phyloP scores from a whole-genome alignment of 2,888 invertebrate genomes.

The Phragmatobia fuliginosa region DNA sequence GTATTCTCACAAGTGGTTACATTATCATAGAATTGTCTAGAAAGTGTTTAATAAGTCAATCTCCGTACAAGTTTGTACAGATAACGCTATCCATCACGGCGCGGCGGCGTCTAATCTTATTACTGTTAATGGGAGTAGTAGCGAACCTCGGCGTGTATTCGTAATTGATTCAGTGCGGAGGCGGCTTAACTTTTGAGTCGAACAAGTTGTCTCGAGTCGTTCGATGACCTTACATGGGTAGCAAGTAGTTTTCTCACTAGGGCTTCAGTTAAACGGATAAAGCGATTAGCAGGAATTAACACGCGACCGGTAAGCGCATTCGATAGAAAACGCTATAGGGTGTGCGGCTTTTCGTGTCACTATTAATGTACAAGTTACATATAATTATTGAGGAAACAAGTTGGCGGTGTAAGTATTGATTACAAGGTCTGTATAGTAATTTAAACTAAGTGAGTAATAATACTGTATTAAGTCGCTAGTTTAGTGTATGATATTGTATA shows the following conservation, averaged over 20 bases:
- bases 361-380: conserved; percentile 50
- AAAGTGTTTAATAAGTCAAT: conserved; percentile 55
- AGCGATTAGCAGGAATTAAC: conserved; percentile 70
- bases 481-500: conserved; percentile 12
- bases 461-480: conserved; percentile 8
- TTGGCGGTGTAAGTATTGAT: conserved; percentile 29
- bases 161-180: conserved; percentile 78
- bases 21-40: conserved; percentile 27
- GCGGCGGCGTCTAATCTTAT: conserved; percentile 73
- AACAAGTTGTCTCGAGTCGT: conserved; percentile 64
- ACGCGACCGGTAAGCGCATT: conserved; percentile 59
- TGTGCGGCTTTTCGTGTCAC: conserved; percentile 59
- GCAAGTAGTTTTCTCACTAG: conserved; percentile 67
- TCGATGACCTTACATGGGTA: conserved; percentile 71
- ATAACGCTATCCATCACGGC: conserved; percentile 65
- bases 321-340: conserved; percentile 55
- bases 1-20: conserved; percentile 17
- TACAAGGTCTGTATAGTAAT: conserved; percentile 20
- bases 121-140: conserved; percentile 72
- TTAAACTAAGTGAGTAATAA: conserved; percentile 13
- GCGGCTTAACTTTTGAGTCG: conserved; percentile 72
- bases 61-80: conserved; percentile 65
- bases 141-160: conserved; percentile 61
- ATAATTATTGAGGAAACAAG: conserved; percentile 50
- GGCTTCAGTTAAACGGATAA: conserved; percentile 82